phyloP scores from a whole-genome alignment of 2,113 vertebrate genomes.

The Poeciliopsis turrubarensis region DNA sequence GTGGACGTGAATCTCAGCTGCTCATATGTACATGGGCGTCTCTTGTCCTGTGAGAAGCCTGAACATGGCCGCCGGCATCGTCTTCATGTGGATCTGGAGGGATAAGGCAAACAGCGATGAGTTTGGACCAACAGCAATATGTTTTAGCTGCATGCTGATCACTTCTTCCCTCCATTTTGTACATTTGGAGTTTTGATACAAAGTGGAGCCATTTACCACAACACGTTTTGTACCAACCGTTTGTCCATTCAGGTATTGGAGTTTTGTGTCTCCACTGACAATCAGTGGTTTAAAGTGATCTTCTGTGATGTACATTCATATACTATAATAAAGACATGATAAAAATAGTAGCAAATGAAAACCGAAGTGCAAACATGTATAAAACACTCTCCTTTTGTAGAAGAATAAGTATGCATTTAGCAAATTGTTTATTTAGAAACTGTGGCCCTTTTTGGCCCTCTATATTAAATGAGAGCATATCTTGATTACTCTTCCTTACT shows the following conservation, averaged over 20 bases:
- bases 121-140: not conserved
- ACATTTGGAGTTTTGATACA: not conserved
- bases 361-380: too few relatives aligned
- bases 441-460: not conserved
- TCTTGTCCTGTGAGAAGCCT: slow-evolving; percentile 98
- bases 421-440: not conserved
- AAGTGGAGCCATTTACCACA: not conserved
- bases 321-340: too few relatives aligned
- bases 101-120: slow-evolving; percentile 3
- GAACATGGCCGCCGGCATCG: slow-evolving; percentile 99
- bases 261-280: not conserved
- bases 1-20: slow-evolving; percentile 25
- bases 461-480: not conserved
- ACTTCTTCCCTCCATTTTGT: not conserved
- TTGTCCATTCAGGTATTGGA: not conserved
- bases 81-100: slow-evolving; percentile 98
- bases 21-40: slow-evolving; percentile 96
- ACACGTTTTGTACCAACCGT: not conserved
- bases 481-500: not conserved
- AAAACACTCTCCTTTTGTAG: not conserved
- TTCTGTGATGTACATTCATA: not conserved
- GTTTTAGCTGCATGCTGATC: not conserved
- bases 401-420: not conserved
- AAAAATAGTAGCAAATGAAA: too few relatives aligned
- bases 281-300: not conserved